Evolutionary conservation across 1,140 invertebrate species (phyloP).

Genomic region (Zaprionus taronus): DNA sequence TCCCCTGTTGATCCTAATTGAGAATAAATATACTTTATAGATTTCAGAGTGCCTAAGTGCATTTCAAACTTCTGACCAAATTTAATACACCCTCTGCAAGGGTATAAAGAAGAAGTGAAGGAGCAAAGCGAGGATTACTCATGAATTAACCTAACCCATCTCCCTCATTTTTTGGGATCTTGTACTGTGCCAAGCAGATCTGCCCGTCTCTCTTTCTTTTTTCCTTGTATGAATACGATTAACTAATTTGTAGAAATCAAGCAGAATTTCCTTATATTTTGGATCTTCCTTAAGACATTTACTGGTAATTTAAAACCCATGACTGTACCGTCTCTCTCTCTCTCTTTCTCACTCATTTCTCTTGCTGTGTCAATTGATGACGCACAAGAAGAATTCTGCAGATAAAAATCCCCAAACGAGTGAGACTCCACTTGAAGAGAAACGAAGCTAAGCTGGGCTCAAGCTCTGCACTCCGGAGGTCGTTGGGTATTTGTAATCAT

Average conservation of each 20-base stretch:
- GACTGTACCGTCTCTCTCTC: not conserved
- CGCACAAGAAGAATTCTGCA: not conserved
- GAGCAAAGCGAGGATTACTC: not conserved
- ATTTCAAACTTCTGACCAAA: too few species aligned
- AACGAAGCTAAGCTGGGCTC: not conserved
- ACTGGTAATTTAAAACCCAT: not conserved
- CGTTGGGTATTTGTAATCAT: conserved; percentile 42
- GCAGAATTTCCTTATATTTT: not conserved
- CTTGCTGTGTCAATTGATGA: not conserved
- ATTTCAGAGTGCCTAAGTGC: too few species aligned
- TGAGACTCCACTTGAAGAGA: not conserved
- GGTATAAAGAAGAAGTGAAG: too few species aligned
- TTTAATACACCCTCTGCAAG: too few species aligned
- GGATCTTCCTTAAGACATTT: not conserved
- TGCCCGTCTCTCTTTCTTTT: not conserved
- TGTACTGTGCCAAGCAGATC: not conserved
- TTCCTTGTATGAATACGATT: too few species aligned
- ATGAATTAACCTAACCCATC: not conserved
- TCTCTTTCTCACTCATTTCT: not conserved
- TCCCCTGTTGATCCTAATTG: too few species aligned
- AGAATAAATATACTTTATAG: too few species aligned
- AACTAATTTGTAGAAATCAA: too few species aligned
- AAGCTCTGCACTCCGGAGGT: conserved; percentile 9
- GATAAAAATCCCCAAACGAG: not conserved
- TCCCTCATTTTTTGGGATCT: too few species aligned